Evolutionary conservation across 1,140 invertebrate genomes (phyloP).

Genomic region (Cardiocondyla obscurior): DNA sequence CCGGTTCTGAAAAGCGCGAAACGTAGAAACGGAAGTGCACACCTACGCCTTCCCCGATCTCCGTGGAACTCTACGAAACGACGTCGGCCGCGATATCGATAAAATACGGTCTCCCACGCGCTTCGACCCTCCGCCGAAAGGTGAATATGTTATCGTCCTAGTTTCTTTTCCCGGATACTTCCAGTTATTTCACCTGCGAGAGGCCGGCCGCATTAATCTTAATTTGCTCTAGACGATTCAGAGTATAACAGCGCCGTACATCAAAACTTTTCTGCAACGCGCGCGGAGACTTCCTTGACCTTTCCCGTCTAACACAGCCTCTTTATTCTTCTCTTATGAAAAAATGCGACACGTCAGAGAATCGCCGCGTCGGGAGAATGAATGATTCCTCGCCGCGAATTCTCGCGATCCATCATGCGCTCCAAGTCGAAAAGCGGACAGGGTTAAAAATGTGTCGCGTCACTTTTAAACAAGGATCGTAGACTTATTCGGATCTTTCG

Average conservation of each 20-base stretch:
- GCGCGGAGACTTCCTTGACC: background rate
- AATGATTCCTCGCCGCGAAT: slow-evolving; percentile 22
- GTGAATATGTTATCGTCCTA: slow-evolving; percentile 42
- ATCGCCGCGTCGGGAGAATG: slow-evolving; percentile 22
- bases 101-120: slow-evolving; percentile 45
- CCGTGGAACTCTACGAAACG: slow-evolving; percentile 2
- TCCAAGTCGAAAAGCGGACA: background rate
- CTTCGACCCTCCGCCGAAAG: slow-evolving; percentile 2
- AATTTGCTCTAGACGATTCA: slow-evolving; percentile 59
- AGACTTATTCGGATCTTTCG: slow-evolving; percentile 4
- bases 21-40: background rate
- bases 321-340: slow-evolving; percentile 22
- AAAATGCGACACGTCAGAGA: slow-evolving; percentile 44
- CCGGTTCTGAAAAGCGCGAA: background rate
- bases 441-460: background rate
- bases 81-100: slow-evolving; percentile 20
- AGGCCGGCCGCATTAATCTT: slow-evolving; percentile 58
- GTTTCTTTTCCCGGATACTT: slow-evolving; percentile 37
- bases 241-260: slow-evolving; percentile 46
- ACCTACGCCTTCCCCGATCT: slow-evolving; percentile 4
- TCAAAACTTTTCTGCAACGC: slow-evolving; percentile 55
- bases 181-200: slow-evolving; percentile 3
- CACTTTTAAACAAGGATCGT: slow-evolving; percentile 28
- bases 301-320: background rate
- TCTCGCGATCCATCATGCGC: slow-evolving; percentile 12